These are phyloP conservation scores for Nomia melanderi DNA, from an alignment of 1,140 invertebrate species.

Conservation along the genomic window DNA sequence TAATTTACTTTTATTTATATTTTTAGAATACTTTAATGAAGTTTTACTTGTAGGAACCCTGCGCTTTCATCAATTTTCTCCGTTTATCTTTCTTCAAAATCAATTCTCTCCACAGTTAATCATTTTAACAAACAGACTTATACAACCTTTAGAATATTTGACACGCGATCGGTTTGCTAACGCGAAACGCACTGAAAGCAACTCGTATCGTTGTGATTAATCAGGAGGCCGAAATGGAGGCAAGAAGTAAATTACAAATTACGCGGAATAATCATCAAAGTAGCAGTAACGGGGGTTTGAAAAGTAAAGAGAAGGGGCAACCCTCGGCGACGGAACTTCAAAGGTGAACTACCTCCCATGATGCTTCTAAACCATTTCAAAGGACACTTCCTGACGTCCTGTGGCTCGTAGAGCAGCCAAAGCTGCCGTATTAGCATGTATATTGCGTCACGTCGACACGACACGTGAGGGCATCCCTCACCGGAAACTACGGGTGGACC, in stretches of 20 bases:
- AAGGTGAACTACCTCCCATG: constrained; percentile 32
- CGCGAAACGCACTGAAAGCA: background rate
- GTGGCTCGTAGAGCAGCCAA: constrained; percentile 40
- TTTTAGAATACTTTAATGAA: too few relatives aligned
- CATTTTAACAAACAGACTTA: too few relatives aligned
- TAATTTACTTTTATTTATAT: too few relatives aligned
- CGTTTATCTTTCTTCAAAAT: too few relatives aligned
- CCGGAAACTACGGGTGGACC: constrained; percentile 43
- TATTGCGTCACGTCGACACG: constrained; percentile 68
- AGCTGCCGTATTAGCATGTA: constrained; percentile 70
- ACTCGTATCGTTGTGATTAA: background rate
- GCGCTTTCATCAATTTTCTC: too few relatives aligned
- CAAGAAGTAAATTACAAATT: background rate
- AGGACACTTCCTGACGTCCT: constrained; percentile 51
- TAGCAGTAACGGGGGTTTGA: constrained; percentile 2
- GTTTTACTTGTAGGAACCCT: too few relatives aligned
- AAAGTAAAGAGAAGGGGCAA: constrained; percentile 9
- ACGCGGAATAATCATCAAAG: constrained; percentile 13
- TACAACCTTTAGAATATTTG: too few relatives aligned
- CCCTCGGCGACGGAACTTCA: background rate
- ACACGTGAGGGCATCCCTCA: constrained; percentile 53
- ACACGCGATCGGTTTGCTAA: too few relatives aligned
- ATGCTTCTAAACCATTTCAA: constrained; percentile 31
- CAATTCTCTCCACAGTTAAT: too few relatives aligned
- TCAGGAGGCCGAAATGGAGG: background rate